These are phyloP conservation scores for Phlogophora meticulosa DNA, from an alignment of 2,888 invertebrate genomes.

Conservation along the genomic window DNA sequence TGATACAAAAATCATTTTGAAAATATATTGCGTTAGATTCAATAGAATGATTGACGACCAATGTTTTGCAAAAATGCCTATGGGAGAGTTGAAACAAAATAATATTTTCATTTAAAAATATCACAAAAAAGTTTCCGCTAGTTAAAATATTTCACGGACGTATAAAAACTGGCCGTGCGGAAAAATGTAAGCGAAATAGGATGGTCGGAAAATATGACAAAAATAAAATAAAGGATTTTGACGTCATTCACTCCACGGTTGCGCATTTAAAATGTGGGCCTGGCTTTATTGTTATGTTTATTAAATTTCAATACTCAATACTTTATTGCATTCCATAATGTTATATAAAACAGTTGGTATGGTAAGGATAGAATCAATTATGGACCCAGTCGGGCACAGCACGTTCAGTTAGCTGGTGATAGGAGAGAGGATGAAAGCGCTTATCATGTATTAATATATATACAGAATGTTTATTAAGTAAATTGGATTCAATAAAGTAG, in stretches of 20 bases:
- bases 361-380: too few species aligned
- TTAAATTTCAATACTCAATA: too few species aligned
- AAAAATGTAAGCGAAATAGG: conserved; percentile 48
- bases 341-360: too few species aligned
- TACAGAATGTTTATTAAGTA: too few species aligned
- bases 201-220: conserved; percentile 39
- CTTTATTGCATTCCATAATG: too few species aligned
- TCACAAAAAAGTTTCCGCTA: conserved; percentile 2
- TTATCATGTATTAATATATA: too few species aligned
- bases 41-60: neutral
- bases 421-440: too few species aligned
- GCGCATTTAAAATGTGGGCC: conserved; percentile 20
- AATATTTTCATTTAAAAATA: conserved; percentile 19
- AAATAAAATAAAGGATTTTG: conserved; percentile 46
- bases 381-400: too few species aligned
- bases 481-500: too few species aligned
- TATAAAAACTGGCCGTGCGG: conserved; percentile 23
- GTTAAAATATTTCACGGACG: conserved; percentile 48
- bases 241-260: conserved; percentile 10
- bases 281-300: conserved; percentile 2
- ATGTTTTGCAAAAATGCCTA: conserved; percentile 10
- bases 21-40: neutral
- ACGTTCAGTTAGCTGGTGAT: too few species aligned
- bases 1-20: neutral
- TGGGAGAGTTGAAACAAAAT: neutral